A percentile compares a stretch with the other conserved stretches of the same genome.
Conservation (phyloP, 2,888 invertebrate species). For the Laspeyria flexula region DNA sequence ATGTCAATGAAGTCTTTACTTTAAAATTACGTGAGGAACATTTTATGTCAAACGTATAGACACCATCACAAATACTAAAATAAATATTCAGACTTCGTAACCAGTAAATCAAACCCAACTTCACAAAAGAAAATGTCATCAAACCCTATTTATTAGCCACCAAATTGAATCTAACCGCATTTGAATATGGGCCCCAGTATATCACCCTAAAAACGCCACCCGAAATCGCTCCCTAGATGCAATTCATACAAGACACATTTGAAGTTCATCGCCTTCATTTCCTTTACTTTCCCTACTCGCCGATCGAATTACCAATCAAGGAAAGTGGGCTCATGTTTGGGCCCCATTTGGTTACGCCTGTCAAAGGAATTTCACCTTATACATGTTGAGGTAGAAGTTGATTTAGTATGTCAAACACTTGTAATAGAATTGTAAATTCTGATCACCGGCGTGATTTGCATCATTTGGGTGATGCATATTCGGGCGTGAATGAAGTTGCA, state of each 20-base stretch:
- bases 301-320: slow-evolving; percentile 64
- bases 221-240: slow-evolving; percentile 14
- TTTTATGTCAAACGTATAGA: background rate
- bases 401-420: slow-evolving; percentile 10
- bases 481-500: slow-evolving; percentile 23
- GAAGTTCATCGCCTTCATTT: slow-evolving; percentile 51
- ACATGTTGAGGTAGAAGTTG: background rate
- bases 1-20: background rate
- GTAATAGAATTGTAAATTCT: slow-evolving; percentile 19
- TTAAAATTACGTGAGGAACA: background rate
- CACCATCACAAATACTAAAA: background rate
- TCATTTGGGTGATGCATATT: slow-evolving; percentile 31
- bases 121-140: background rate
- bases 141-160: slow-evolving; percentile 22
- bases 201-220: slow-evolving; percentile 27
- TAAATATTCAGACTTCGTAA: background rate
- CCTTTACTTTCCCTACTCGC: slow-evolving; percentile 56
- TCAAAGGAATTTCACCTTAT: slow-evolving; percentile 22
- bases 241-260: slow-evolving; percentile 33
- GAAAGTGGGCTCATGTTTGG: slow-evolving; percentile 54
- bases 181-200: slow-evolving; percentile 24
- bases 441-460: slow-evolving; percentile 31
- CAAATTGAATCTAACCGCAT: slow-evolving; percentile 37
- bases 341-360: slow-evolving; percentile 11
- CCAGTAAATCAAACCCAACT: slow-evolving; percentile 6